A percentile compares a stretch with the other conserved stretches of the same genome.
Evolutionary conservation across 2,797 vertebrate species (phyloP).

Genomic region (Oreortyx pictus): DNA sequence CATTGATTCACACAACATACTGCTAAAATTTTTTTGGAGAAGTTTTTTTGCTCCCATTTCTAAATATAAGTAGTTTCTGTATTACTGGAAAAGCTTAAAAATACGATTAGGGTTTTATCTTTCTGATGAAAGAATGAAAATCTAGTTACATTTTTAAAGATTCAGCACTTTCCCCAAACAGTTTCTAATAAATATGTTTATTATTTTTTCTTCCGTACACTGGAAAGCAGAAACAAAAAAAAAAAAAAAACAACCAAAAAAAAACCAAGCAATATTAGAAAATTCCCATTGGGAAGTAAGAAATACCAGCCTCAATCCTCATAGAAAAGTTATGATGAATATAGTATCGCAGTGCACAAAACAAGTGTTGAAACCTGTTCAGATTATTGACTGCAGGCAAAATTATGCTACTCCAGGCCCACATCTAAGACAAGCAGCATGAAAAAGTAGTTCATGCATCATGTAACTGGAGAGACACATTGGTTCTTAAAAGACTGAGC

Average conservation of each 20-base stretch:
- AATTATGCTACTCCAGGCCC: not conserved
- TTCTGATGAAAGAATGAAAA: not conserved
- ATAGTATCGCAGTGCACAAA: not conserved
- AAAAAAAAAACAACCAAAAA: not conserved
- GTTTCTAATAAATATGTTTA: not conserved
- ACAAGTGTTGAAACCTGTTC: not conserved
- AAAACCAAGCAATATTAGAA: not conserved
- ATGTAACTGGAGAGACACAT: fast-evolving
- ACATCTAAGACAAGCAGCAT: not conserved
- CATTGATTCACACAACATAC: not conserved
- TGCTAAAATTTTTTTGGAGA: not conserved
- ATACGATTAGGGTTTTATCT: not conserved
- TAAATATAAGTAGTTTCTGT: not conserved
- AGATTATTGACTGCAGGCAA: not conserved
- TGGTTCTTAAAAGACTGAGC: not conserved
- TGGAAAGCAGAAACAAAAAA: not conserved
- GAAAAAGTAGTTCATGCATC: not conserved
- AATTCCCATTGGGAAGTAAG: not conserved
- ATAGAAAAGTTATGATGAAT: not conserved
- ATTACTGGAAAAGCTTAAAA: not conserved
- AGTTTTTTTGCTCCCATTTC: not conserved
- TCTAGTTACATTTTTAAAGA: not conserved
- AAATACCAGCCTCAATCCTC: not conserved
- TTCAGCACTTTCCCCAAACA: too few relatives aligned
- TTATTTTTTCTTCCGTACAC: not conserved